These are phyloP conservation scores for Drosophila koepferae DNA, from an alignment of 2,888 invertebrate genomes.

Conservation along the genomic window DNA sequence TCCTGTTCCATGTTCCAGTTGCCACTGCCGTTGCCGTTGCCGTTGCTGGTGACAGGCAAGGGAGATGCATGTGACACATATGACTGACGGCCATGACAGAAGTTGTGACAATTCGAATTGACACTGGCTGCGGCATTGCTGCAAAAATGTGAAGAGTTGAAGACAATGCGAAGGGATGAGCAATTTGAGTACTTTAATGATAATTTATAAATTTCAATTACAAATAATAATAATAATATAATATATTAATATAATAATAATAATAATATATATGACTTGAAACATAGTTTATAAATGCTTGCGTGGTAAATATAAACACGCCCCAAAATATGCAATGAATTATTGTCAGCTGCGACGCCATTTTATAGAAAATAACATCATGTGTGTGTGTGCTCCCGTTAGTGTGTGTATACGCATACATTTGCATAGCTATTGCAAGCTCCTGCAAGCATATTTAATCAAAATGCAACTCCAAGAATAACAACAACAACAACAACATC, in stretches of 20 bases:
- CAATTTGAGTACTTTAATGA: background rate
- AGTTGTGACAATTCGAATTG: constrained; percentile 32
- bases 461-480: constrained; percentile 40
- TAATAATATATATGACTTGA: background rate
- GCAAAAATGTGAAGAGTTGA: background rate
- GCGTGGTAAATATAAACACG: background rate
- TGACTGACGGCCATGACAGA: constrained; percentile 26
- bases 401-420: background rate
- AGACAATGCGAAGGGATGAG: background rate
- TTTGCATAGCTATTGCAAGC: constrained; percentile 15
- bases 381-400: constrained; percentile 15
- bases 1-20: constrained; percentile 20
- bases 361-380: constrained; percentile 27
- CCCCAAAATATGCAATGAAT: constrained; percentile 40
- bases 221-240: background rate
- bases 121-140: constrained; percentile 7
- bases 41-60: background rate
- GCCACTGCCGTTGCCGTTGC: constrained; percentile 1
- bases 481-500: constrained; percentile 11
- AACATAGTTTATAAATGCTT: background rate
- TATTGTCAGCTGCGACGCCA: constrained; percentile 44
- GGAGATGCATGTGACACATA: constrained; percentile 5
- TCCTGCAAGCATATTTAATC: constrained; percentile 59
- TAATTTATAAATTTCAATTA: background rate
- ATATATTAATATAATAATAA: no score